Conservation (phyloP, 2,888 invertebrate genomes). For the Thecocarcelia acutangulata region DNA sequence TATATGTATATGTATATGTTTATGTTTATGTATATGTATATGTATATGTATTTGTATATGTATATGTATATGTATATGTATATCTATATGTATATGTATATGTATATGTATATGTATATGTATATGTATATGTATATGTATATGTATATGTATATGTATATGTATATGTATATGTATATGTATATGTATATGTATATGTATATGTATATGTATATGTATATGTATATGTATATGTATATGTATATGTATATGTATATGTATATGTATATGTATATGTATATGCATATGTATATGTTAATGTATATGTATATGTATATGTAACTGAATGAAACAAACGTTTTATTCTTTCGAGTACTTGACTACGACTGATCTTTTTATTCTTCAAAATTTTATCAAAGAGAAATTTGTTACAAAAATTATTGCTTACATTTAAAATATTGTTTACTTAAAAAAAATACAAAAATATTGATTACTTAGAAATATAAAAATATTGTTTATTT, state of each 20-base stretch:
- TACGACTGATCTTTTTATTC: too few relatives aligned
- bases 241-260: not conserved
- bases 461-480: too few relatives aligned
- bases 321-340: too few relatives aligned
- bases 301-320: too few relatives aligned
- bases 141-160: constrained; percentile 6
- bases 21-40: constrained; percentile 8
- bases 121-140: constrained; percentile 9
- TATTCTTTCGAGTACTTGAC: too few relatives aligned
- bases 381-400: too few relatives aligned
- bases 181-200: constrained; percentile 9
- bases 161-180: constrained; percentile 8
- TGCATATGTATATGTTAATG: too few relatives aligned
- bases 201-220: constrained; percentile 9
- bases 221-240: constrained; percentile 8
- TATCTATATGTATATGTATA: constrained; percentile 6
- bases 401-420: too few relatives aligned
- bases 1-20: constrained; percentile 6
- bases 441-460: too few relatives aligned
- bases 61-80: constrained; percentile 9
- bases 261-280: too few relatives aligned
- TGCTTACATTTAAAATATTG: too few relatives aligned
- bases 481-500: too few relatives aligned
- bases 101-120: constrained; percentile 8
- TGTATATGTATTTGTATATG: constrained; percentile 6